A percentile compares a stretch with the other conserved stretches of the same genome.
Conservation (phyloP, 2,888 invertebrate species). For the Colletes collaris region DNA sequence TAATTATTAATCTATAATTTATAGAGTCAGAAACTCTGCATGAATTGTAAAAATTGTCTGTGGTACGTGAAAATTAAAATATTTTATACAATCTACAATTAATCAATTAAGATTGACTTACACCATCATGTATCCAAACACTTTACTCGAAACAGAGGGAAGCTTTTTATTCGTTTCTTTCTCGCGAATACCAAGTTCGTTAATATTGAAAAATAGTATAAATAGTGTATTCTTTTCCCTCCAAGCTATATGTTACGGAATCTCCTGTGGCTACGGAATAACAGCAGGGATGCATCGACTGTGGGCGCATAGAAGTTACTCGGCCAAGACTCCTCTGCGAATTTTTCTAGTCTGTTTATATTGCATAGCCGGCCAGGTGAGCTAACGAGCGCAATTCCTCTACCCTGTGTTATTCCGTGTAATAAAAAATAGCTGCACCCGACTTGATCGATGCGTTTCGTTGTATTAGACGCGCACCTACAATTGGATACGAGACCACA, state of each 20-base stretch:
- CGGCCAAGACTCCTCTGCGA: constrained; percentile 89
- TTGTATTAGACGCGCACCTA: constrained; percentile 74
- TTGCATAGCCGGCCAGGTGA: constrained; percentile 93
- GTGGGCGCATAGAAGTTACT: constrained; percentile 96
- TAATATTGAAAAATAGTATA: too few relatives aligned
- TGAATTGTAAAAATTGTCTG: too few relatives aligned
- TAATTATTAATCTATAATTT: too few relatives aligned
- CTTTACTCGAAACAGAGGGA: too few relatives aligned
- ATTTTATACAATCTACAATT: too few relatives aligned
- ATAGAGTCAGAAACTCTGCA: too few relatives aligned
- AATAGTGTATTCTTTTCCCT: not conserved
- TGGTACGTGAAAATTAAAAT: too few relatives aligned
- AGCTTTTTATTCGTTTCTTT: too few relatives aligned
- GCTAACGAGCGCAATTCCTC: constrained; percentile 54
- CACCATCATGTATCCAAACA: too few relatives aligned
- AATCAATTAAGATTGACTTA: too few relatives aligned
- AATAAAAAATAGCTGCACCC: not conserved
- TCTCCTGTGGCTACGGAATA: constrained; percentile 86
- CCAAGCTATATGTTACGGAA: constrained; percentile 69
- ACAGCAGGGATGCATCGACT: constrained; percentile 97
- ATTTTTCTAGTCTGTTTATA: constrained; percentile 92
- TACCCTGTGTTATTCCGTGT: too few relatives aligned
- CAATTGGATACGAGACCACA: constrained; percentile 84
- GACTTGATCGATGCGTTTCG: not conserved
- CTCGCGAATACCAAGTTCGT: too few relatives aligned